These are phyloP conservation scores for Celastrina argiolus DNA, from an alignment of 2,888 invertebrate species.

Conservation along the genomic window DNA sequence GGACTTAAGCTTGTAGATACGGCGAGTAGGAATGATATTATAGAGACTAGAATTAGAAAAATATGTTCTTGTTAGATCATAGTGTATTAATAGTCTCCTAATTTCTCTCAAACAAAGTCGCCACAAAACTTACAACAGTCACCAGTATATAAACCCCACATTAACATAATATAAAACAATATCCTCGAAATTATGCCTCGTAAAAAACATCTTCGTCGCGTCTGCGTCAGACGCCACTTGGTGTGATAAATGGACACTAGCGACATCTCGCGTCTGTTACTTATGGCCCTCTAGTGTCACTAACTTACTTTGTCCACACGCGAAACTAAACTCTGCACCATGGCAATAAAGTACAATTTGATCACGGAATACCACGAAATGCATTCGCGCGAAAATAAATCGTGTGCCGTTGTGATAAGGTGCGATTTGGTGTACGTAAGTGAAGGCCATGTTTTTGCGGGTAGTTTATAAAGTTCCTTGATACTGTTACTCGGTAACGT, in stretches of 20 bases:
- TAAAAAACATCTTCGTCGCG: conserved; percentile 64
- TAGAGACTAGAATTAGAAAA: no score
- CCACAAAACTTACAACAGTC: conserved; percentile 21
- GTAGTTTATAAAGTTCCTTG: conserved; percentile 39
- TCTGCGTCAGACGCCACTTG: conserved; percentile 69
- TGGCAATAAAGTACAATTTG: conserved; percentile 22
- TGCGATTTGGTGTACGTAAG: not conserved
- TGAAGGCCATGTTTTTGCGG: not conserved
- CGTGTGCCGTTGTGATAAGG: conserved; percentile 26
- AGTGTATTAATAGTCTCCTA: no score
- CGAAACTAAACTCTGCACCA: conserved; percentile 30
- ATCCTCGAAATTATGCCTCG: conserved; percentile 23
- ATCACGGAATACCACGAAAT: not conserved
- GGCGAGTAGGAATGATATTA: no score
- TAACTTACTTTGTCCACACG: conserved; percentile 25
- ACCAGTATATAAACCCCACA: conserved; percentile 3
- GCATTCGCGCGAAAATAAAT: conserved; percentile 28
- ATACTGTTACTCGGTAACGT: conserved; percentile 53
- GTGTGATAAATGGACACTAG: conserved; percentile 66
- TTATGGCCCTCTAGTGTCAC: conserved; percentile 66
- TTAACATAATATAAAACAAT: conserved; percentile 21
- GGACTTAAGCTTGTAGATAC: no score
- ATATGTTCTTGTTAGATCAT: no score
- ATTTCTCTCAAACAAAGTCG: no score
- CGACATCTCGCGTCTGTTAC: conserved; percentile 67